Evolutionary conservation across 2,888 invertebrate genomes (phyloP).

Genomic region (Pammene fasciana): DNA sequence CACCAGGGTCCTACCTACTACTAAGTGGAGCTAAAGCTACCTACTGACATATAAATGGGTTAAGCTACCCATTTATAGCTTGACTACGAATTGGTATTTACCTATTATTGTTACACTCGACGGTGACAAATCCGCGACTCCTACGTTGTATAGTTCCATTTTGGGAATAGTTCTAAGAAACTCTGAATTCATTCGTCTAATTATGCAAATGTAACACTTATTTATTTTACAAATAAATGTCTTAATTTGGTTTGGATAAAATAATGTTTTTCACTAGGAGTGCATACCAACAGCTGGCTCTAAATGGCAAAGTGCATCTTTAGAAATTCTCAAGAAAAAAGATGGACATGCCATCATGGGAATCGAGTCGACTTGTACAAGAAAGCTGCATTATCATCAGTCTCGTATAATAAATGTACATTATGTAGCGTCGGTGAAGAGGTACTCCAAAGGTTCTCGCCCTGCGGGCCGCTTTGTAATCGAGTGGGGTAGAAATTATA

Average conservation of each 20-base stretch:
- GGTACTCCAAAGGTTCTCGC: constrained; percentile 57
- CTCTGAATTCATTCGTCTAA: background rate
- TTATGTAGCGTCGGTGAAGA: constrained; percentile 48
- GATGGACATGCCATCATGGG: constrained; percentile 7
- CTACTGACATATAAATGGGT: background rate
- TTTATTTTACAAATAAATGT: background rate
- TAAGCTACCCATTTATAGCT: constrained; percentile 2
- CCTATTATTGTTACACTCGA: background rate
- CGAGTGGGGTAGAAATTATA: constrained; percentile 64
- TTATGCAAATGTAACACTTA: background rate
- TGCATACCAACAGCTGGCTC: background rate
- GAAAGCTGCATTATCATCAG: constrained; percentile 37
- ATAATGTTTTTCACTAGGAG: background rate
- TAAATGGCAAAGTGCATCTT: background rate
- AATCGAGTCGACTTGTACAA: constrained; percentile 19
- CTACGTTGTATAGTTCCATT: constrained; percentile 12
- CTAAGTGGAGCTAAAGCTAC: background rate
- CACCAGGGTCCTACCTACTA: too few species aligned
- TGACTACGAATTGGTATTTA: background rate
- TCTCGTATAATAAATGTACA: constrained; percentile 46
- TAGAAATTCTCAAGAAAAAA: background rate
- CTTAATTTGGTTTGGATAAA: background rate
- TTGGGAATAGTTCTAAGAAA: constrained; percentile 34
- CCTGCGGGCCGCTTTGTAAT: constrained; percentile 60
- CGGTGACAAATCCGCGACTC: constrained; percentile 16